Evolutionary conservation across 2,888 invertebrate species (phyloP).

Genomic region (Cheilosia impressa): DNA sequence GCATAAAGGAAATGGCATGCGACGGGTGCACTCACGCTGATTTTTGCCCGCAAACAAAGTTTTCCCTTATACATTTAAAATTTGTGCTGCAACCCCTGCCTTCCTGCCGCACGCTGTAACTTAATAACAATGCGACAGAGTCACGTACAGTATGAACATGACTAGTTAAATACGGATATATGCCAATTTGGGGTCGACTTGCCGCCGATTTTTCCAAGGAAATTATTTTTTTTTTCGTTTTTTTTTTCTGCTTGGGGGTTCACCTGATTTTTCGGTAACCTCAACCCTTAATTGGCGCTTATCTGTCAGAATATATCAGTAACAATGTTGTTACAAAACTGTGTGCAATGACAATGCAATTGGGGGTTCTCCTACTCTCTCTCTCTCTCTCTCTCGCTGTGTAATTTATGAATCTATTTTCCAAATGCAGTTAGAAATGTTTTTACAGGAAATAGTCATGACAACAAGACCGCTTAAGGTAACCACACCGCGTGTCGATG

Average conservation of each 20-base stretch:
- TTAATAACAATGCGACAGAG: slow-evolving; percentile 67
- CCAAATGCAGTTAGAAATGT: slow-evolving; percentile 42
- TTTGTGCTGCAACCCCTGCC: slow-evolving; percentile 19
- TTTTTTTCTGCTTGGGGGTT: slow-evolving; percentile 1
- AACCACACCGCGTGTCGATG: not conserved
- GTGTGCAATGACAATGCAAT: slow-evolving; percentile 42
- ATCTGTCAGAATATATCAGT: slow-evolving; percentile 66
- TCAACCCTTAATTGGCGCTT: slow-evolving; percentile 69
- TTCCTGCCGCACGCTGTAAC: slow-evolving; percentile 20
- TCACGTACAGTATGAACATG: slow-evolving; percentile 46
- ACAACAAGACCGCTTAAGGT: slow-evolving; percentile 26
- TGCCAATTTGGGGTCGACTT: slow-evolving; percentile 61
- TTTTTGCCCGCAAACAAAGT: slow-evolving; percentile 35
- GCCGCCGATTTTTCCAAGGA: slow-evolving; percentile 37
- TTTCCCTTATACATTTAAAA: slow-evolving; percentile 16
- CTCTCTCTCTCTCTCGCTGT: not conserved
- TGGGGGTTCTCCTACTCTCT: not conserved
- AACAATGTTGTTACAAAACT: slow-evolving; percentile 42
- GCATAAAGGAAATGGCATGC: slow-evolving; percentile 61
- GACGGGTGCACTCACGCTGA: slow-evolving; percentile 60
- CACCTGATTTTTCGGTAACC: slow-evolving; percentile 33
- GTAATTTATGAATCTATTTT: slow-evolving; percentile 30
- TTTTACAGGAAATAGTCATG: slow-evolving; percentile 41
- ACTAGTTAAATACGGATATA: slow-evolving; percentile 54
- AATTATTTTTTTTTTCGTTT: not conserved